These are phyloP conservation scores for Rhinogobius similis DNA, from an alignment of 2,113 vertebrate species.

Conservation along the genomic window DNA sequence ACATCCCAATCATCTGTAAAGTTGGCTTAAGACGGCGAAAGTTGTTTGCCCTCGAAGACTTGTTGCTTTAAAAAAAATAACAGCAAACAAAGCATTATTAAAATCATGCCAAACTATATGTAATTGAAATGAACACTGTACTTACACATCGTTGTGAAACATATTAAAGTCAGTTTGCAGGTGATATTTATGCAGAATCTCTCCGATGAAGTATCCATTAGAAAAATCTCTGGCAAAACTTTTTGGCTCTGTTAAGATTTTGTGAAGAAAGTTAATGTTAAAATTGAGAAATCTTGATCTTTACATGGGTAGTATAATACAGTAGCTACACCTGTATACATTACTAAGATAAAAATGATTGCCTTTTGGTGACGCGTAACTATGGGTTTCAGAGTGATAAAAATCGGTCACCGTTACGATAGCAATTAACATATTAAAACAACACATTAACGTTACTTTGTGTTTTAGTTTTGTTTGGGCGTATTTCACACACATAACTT, in stretches of 20 bases:
- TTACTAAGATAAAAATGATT: too few species aligned
- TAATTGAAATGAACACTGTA: neutral
- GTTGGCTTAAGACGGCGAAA: slow-evolving; percentile 89
- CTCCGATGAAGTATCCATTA: slow-evolving; percentile 90
- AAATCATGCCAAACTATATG: neutral
- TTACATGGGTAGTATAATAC: neutral
- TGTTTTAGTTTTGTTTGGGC: too few species aligned
- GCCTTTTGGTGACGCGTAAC: too few species aligned
- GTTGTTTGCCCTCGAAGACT: slow-evolving; percentile 86
- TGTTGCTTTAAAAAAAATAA: slow-evolving; percentile 65
- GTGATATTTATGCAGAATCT: slow-evolving; percentile 88
- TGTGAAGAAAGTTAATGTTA: neutral
- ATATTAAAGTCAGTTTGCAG: slow-evolving; percentile 88
- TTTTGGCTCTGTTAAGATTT: slow-evolving; percentile 77
- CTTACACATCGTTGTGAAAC: slow-evolving; percentile 82
- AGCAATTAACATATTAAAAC: too few species aligned
- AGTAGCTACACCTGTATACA: neutral
- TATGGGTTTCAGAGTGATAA: too few species aligned
- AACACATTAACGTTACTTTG: too few species aligned
- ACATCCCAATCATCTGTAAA: slow-evolving; percentile 83
- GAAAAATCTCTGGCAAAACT: slow-evolving; percentile 86
- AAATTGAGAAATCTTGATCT: neutral
- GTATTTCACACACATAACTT: too few species aligned
- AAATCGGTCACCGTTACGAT: too few species aligned
- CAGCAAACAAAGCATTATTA: slow-evolving; percentile 3